phyloP scores from a whole-genome alignment of 2,888 invertebrate species.

The Drosophila neonasuta region DNA sequence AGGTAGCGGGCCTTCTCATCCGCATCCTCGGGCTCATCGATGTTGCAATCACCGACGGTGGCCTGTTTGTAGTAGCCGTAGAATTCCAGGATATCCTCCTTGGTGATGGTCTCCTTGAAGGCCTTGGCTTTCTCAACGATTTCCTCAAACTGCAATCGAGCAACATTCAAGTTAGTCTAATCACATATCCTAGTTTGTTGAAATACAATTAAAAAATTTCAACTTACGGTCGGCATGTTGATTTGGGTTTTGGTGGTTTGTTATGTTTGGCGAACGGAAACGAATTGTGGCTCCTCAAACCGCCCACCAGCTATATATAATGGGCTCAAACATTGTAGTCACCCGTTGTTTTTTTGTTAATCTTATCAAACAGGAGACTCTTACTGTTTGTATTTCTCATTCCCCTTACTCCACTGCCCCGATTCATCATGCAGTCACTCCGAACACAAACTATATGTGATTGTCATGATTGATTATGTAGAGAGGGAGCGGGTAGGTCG shows the following conservation, averaged over 20 bases:
- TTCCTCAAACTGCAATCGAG: conserved; percentile 85
- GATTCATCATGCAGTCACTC: not conserved
- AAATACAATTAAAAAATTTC: not conserved
- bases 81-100: conserved; percentile 90
- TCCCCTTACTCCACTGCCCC: not conserved
- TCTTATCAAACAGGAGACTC: conserved; percentile 47
- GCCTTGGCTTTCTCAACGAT: conserved; percentile 89
- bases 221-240: conserved; percentile 76
- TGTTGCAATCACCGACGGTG: conserved; percentile 90
- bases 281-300: conserved; percentile 52
- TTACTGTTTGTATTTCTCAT: conserved; percentile 23
- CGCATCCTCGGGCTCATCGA: conserved; percentile 92
- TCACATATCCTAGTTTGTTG: not conserved
- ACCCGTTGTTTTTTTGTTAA: conserved; percentile 34
- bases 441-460: conserved; percentile 32
- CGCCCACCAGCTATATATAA: conserved; percentile 53
- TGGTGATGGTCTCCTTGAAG: conserved; percentile 88
- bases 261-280: conserved; percentile 49
- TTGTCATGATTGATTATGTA: conserved; percentile 24
- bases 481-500: not conserved
- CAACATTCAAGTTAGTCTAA: not conserved
- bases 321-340: conserved; percentile 17
- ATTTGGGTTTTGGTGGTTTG: conserved; percentile 27
- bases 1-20: conserved; percentile 97
- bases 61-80: conserved; percentile 94